Base-by-base conservation (phyloP, 1,140 invertebrate genomes). In the Dinothrombium tinctorium region DNA sequence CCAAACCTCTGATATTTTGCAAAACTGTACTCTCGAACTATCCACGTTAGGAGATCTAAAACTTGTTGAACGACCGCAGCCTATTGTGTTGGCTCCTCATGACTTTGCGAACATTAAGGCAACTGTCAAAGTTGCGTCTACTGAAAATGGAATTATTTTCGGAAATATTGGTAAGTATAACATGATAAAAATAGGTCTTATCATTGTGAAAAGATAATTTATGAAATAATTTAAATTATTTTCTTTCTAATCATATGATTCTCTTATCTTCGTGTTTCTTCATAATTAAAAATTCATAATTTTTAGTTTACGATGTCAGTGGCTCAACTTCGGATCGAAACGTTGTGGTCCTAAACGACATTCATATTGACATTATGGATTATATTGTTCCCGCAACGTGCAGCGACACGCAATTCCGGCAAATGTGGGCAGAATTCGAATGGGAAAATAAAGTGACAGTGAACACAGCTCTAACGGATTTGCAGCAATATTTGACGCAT, bases 371-470 rank as follows among this genome's bases (percentile, higher is more conserved):
- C 61, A 98, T 99, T 45, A 95, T 99, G 82, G 94, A 99, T 64
- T 99, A 98, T 60, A 99, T 99, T 52, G 76, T 95, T 26, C 92
- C 94, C n/a, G 87, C 87, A 2, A 63, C 67, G 20, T 96, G 89
- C 58, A 87, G 74, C 22, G 90, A 98, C 58, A 71, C 73, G 0
- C 89, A 98, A 62, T 99, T 98, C 65, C 61, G 92, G 12, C 74
- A 82, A 59, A 99, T 99, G 92, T 99, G 94, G 94, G 80, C 86
- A 2, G 89, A 95, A 64, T 99, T 99, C 64, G 94, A 99, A 62
- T 99, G 94, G 94, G 94, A 99, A 65, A 99, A 99, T 63, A 98
- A 98, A 69, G 84, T 96, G 8, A 81, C 86, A 0, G 90, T 99
- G 0, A 86, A 87, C 56, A 98, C 94, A 1, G 80, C 76, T 33